These are phyloP conservation scores for Lathamus discolor DNA, from an alignment of 2,113 vertebrate genomes.

Conservation along the genomic window DNA sequence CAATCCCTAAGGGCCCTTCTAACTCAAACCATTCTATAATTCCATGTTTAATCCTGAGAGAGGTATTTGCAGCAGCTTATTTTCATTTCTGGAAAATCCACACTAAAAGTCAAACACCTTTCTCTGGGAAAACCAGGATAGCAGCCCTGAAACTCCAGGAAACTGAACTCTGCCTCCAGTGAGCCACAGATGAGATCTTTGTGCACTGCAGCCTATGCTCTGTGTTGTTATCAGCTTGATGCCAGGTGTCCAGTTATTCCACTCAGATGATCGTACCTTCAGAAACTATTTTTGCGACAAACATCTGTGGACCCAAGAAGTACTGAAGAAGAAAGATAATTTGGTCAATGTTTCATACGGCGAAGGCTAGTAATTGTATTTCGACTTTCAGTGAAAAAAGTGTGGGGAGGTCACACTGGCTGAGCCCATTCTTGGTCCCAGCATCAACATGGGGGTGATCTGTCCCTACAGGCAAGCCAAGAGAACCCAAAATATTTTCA, in stretches of 20 bases:
- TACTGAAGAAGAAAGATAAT: neutral
- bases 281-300: neutral
- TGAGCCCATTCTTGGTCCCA: neutral
- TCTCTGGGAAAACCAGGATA: neutral
- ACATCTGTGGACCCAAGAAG: neutral
- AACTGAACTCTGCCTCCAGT: neutral
- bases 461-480: neutral
- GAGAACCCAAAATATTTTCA: neutral
- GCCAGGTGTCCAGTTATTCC: neutral
- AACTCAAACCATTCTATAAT: neutral
- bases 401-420: accelerated
- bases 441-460: neutral
- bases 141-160: neutral
- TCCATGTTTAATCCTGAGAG: neutral
- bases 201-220: accelerated
- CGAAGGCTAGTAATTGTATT: neutral
- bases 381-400: neutral
- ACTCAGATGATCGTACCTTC: neutral
- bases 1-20: neutral
- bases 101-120: neutral
- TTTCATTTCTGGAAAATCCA: neutral
- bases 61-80: neutral
- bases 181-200: neutral
- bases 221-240: accelerated
- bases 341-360: neutral